Base-by-base conservation (phyloP, 2,113 vertebrate species). In the Nothobranchius kuhntae region DNA sequence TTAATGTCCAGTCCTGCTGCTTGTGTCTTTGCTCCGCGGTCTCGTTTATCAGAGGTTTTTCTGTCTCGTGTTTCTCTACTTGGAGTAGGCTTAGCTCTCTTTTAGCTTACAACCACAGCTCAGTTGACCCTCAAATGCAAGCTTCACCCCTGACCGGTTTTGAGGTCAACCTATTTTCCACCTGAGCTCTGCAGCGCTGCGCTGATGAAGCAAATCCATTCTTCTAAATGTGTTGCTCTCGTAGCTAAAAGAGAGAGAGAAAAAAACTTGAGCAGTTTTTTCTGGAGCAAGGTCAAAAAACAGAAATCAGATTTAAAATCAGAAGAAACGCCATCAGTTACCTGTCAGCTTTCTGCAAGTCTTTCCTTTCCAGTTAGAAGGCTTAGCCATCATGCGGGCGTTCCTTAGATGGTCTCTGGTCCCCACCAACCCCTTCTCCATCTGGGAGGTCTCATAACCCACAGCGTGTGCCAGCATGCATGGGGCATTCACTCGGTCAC, bases 131-230 rank as follows among this genome's bases (percentile, higher is more conserved):
- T 47, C 56, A 71, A 73, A 73, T 46, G 45, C 8, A 0, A 56
- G 53, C 24, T 59, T 69, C 54, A 75, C 67, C 72, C 64, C 62
- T n/a, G 53, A 42, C 48, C 7, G 1, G n/a, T 61, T 75, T 55
- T 0, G 12, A 46, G 77, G 77, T 83, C 70, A 81, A 70, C 59
- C 58, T 40, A 74, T 84, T 85, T 84, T 65, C 58, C 67, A 45
- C 55, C 46, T 48, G 65, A 62, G 53, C 52, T 24, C 61, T 47
- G 57, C 75, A 68, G 75, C 53, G 46, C 65, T 60, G 44, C 3
- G 2, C 51, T 54, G 53, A 30, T 35, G 50, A 85, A 78, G 51
- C 55, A 48, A 58, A 73, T 57, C 70, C 54, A 70, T 57, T 46
- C 51, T 46, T 54, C 13, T 59, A 50, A 51, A 81, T 69, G 57